Conservation (phyloP, 2,797 vertebrate genomes). For the Sebastes kiyomatsui region DNA sequence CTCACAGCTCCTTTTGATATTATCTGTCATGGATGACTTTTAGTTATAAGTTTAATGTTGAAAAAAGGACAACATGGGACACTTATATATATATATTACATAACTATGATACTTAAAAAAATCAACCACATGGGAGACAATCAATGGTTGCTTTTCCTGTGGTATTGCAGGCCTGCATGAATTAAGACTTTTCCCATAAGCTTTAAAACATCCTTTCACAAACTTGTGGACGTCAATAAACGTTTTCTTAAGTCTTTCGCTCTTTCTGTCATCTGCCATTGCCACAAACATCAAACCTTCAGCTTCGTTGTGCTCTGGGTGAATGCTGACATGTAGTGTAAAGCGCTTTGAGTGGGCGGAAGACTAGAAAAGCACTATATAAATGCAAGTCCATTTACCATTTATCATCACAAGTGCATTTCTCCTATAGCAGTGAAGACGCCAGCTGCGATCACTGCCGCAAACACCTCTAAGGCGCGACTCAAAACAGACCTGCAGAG, state of each 20-base stretch:
- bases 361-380: too few species aligned
- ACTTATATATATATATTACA: neutral
- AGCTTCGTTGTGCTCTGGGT: too few species aligned
- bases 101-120: neutral
- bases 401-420: neutral
- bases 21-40: constrained; percentile 1
- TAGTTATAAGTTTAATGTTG: neutral
- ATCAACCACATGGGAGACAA: neutral
- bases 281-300: too few species aligned
- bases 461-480: too few species aligned
- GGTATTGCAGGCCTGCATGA: neutral
- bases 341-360: too few species aligned
- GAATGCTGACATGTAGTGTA: too few species aligned
- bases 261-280: neutral
- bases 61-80: neutral
- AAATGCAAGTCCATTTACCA: too few species aligned
- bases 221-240: neutral
- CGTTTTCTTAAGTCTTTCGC: neutral
- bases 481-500: too few species aligned
- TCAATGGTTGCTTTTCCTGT: neutral
- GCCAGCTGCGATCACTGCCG: too few species aligned
- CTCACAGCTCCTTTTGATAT: constrained; percentile 19
- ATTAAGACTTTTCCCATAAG: neutral
- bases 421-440: neutral
- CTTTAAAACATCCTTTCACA: neutral